Evolutionary conservation across 1,140 invertebrate species (phyloP), one percentile per base, ranked within the genome.

Genomic region (Branchinecta lynchi): DNA sequence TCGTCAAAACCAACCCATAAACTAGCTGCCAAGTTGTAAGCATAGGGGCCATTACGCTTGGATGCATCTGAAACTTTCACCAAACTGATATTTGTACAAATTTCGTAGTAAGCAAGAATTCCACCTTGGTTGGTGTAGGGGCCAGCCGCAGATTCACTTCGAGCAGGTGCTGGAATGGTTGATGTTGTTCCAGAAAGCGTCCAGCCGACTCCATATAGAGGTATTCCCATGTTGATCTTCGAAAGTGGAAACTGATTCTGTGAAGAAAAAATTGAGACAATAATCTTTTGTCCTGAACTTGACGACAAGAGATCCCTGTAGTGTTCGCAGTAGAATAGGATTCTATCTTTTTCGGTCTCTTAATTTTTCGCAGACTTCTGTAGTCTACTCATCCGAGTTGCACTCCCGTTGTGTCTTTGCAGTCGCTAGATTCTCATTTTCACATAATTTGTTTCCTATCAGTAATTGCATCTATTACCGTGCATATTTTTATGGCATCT

Each of bases 1-100:
- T 75, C 74, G 17, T 75, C 74, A 60, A 73, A 75, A 3, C 74
- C 72, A n/a, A 72, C 70, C 74, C 74, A 75, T 8, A 51, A 20
- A 32, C 5, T 32, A 32, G 32, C 5, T 32, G 32, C 32, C 5
- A 5, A 32, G 3, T 45, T 66, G 10, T 32, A 60, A 15, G 70
- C 67, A 43, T 69, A 71, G 7, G 70, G 70, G 15, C 70, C 70
- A n/a, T 20, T 65, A n/a, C 7, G 12, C 7, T 43, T 32, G 21
- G 44, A 43, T 8, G 67, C 44, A 44, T 71, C 67, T n/a, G 12
- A 43, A 10, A 71, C 67, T 32, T 65, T 46, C 6, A 44, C 20
- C 70, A 73, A 77, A 17, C 65, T 43, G n/a, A 45, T 66, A 3
- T 70, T 71, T 43, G 67, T 69, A 66, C 74, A 75, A 45, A 74